phyloP scores from a whole-genome alignment of 2,797 vertebrate species.

The Chaenodraco wilsoni region DNA sequence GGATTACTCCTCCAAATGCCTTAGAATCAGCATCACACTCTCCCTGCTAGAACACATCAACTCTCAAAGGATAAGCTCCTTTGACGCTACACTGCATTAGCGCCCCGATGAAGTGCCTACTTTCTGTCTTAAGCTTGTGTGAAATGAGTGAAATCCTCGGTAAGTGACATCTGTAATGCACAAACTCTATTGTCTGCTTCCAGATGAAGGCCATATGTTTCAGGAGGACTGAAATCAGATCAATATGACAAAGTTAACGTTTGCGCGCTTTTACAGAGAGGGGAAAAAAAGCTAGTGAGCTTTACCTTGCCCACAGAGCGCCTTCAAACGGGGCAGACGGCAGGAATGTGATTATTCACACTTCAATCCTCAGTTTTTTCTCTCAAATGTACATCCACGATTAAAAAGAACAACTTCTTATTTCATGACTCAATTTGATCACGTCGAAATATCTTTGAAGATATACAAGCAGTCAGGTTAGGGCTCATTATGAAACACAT shows the following conservation, averaged over 20 bases:
- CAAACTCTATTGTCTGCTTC: conserved; percentile 24
- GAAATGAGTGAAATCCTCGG: conserved; percentile 72
- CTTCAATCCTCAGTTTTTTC: conserved; percentile 3
- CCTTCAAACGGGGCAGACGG: neutral
- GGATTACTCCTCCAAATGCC: conserved; percentile 71
- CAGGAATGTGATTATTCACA: conserved; percentile 12
- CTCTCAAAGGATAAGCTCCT: conserved; percentile 78
- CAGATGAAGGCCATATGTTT: conserved; percentile 58
- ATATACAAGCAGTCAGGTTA: neutral
- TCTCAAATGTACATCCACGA: neutral
- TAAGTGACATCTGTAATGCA: conserved; percentile 72
- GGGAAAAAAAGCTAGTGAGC: neutral
- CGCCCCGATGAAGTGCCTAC: conserved; percentile 54
- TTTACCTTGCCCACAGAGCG: neutral
- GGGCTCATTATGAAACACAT: neutral
- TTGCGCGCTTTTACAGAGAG: neutral
- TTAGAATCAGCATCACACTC: conserved; percentile 59
- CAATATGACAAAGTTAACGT: conserved; percentile 49
- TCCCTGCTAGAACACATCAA: conserved; percentile 70
- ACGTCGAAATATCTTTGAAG: neutral
- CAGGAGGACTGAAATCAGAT: conserved; percentile 52
- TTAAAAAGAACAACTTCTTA: neutral
- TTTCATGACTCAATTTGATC: no score
- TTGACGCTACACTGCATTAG: conserved; percentile 68
- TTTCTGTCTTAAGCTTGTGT: conserved; percentile 74